Evolutionary conservation across 2,113 vertebrate species (phyloP).

Genomic region (Neogobius melanostomus): DNA sequence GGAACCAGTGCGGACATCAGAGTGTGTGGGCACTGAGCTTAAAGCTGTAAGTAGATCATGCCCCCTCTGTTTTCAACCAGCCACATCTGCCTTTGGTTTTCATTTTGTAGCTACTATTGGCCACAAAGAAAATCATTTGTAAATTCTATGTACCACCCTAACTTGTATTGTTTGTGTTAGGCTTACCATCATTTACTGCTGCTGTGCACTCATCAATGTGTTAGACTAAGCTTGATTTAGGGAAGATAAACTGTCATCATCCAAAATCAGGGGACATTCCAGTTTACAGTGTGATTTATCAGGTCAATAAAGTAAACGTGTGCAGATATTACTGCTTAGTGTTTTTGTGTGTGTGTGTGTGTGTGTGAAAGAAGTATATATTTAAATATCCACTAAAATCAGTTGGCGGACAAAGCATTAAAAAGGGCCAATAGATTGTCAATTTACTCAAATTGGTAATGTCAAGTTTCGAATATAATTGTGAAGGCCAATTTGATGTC

Average conservation of each 20-base stretch:
- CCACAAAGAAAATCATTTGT: not conserved
- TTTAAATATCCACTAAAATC: too few relatives aligned
- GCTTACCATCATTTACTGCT: not conserved
- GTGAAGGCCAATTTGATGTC: too few relatives aligned
- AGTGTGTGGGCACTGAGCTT: too few relatives aligned
- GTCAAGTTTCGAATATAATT: too few relatives aligned
- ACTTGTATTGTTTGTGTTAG: not conserved
- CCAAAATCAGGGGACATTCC: not conserved
- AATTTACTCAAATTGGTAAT: too few relatives aligned
- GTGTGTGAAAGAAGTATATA: not conserved
- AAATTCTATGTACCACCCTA: not conserved
- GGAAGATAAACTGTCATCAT: not conserved
- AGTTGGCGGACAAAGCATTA: too few relatives aligned
- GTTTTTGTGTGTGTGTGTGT: not conserved
- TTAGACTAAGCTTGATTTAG: not conserved
- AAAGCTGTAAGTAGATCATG: not conserved
- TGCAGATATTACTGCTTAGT: not conserved
- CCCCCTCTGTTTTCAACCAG: not conserved
- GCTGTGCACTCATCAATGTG: not conserved
- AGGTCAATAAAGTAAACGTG: not conserved
- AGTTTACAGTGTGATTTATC: not conserved
- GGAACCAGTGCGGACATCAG: too few relatives aligned
- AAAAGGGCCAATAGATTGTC: too few relatives aligned
- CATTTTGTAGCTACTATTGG: not conserved
- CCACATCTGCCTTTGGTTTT: constrained; percentile 5